phyloP scores from a whole-genome alignment of 2,113 vertebrate genomes.

The Serinus canaria region DNA sequence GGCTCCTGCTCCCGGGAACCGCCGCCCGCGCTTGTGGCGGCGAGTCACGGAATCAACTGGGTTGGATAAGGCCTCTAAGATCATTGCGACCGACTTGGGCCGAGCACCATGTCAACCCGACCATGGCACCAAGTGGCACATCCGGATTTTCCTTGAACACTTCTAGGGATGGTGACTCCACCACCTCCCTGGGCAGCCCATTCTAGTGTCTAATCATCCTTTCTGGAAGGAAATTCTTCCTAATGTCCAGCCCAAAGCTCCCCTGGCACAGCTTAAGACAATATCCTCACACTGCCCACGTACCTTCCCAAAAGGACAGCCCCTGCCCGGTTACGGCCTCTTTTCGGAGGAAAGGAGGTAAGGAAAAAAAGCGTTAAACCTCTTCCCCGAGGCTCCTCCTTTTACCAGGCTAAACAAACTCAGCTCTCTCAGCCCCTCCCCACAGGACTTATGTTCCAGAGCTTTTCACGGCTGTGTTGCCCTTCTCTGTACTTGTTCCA shows the following conservation, averaged over 20 bases:
- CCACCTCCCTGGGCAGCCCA: not conserved
- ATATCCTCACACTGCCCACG: not conserved
- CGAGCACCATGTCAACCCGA: rapidly evolving
- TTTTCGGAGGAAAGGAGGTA: not conserved
- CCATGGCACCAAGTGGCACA: not conserved
- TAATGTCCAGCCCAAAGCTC: not conserved
- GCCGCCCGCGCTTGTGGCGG: rapidly evolving
- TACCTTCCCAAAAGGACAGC: not conserved
- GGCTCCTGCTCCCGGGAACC: no score
- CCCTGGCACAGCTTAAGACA: not conserved
- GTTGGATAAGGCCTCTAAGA: no score
- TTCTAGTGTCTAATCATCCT: not conserved
- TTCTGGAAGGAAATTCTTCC: not conserved
- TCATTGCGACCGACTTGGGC: rapidly evolving
- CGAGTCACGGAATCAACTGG: rapidly evolving
- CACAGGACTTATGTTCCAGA: not conserved
- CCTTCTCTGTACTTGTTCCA: not conserved
- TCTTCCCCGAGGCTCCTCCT: no score
- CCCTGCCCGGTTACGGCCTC: no score
- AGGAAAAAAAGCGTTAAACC: not conserved
- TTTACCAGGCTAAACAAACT: not conserved
- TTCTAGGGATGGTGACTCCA: no score
- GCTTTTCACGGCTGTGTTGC: rapidly evolving
- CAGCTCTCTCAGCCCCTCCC: not conserved
- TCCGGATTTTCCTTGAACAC: not conserved